phyloP scores from a whole-genome alignment of 2,797 vertebrate genomes.

The Sebastes matsubarae region DNA sequence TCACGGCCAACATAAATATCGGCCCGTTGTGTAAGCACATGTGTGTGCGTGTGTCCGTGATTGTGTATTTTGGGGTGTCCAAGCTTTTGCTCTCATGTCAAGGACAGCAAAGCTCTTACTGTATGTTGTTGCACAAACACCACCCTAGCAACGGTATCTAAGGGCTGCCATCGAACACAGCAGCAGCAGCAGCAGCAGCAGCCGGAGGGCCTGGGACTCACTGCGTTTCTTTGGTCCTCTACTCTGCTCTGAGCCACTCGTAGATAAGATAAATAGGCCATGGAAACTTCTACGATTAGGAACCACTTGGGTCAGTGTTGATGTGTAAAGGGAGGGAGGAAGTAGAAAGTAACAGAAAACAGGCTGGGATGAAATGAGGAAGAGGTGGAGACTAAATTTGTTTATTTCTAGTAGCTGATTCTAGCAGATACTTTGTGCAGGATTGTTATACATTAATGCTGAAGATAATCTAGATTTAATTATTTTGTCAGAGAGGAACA shows the following conservation, averaged over 20 bases:
- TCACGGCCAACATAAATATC: constrained; percentile 39
- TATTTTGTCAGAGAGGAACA: background rate
- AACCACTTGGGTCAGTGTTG: constrained; percentile 29
- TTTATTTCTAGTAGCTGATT: background rate
- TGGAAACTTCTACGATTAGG: constrained; percentile 48
- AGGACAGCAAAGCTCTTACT: constrained; percentile 42
- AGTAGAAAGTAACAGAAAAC: constrained; percentile 3
- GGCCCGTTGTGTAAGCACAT: constrained; percentile 7
- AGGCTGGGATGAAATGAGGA: background rate
- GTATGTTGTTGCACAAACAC: constrained; percentile 63
- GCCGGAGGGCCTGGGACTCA: background rate
- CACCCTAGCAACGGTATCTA: constrained; percentile 49
- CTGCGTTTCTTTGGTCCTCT: background rate
- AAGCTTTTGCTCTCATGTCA: constrained; percentile 18
- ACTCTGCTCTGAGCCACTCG: constrained; percentile 5
- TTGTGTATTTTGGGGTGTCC: constrained; percentile 13
- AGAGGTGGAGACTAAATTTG: background rate
- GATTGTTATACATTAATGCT: background rate
- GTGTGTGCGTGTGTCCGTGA: background rate
- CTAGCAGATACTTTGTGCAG: background rate
- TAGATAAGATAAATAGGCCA: constrained; percentile 53
- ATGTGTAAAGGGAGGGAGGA: background rate
- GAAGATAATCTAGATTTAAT: background rate
- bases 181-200: background rate
- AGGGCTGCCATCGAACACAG: background rate